These are phyloP conservation scores for Stictonetta naevosa DNA, from an alignment of 2,113 vertebrate genomes.

Conservation along the genomic window DNA sequence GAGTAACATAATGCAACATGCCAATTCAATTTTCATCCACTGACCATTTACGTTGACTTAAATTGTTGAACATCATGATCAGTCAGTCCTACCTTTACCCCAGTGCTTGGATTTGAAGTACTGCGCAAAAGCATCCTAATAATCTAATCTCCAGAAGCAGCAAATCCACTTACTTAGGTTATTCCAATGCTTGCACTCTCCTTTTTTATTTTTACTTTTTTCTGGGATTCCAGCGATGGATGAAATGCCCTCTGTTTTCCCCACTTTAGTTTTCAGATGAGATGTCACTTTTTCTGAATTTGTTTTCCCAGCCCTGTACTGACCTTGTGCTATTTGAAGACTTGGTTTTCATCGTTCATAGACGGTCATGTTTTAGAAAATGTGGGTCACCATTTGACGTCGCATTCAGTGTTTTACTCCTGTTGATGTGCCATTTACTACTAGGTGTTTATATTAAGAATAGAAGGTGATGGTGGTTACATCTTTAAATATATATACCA, in stretches of 20 bases:
- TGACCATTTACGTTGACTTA: neutral
- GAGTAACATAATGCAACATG: neutral
- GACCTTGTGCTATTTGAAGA: neutral
- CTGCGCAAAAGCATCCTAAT: accelerated
- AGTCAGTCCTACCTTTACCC: neutral
- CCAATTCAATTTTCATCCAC: neutral
- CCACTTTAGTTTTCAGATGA: neutral
- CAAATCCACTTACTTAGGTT: neutral
- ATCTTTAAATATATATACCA: neutral
- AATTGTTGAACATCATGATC: neutral
- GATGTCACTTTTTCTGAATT: neutral
- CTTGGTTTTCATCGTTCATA: neutral
- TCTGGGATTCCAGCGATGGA: neutral
- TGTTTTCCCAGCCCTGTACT: neutral
- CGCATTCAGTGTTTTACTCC: neutral
- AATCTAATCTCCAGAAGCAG: neutral
- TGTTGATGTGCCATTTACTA: accelerated
- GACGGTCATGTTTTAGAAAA: too few species aligned
- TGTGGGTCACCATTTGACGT: neutral
- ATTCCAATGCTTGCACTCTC: neutral
- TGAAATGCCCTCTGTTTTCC: neutral
- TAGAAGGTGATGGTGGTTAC: neutral
- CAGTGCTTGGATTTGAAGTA: neutral
- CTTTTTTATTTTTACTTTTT: neutral
- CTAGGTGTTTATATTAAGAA: neutral